Base-by-base conservation (phyloP, 1,140 invertebrate species). In the Drosophila sechellia region DNA sequence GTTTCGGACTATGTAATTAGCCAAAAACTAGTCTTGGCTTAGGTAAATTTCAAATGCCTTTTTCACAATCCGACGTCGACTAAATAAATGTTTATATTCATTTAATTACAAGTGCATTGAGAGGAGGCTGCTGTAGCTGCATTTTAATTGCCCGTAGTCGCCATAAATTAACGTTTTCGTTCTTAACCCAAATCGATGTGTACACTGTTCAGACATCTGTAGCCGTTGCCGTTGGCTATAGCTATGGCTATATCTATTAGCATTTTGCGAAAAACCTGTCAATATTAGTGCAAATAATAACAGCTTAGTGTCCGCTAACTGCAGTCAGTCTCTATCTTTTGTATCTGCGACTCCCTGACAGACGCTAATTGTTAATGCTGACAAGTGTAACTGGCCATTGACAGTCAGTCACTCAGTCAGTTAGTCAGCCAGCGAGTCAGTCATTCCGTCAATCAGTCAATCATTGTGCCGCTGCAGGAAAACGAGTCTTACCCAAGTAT, bases 201-300 rank as follows among this genome's bases (percentile, higher is more conserved):
- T 59, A 46, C 54, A 25, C 37, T 40, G 59, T 40, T n/a, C 40
- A 70, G 65, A 73, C 72, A 85, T 73, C 60, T 60, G 68, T 74
- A 55, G 52, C 58, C 13, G 54, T 43, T 25, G 63, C 42, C 5
- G 37, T 50, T 48, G 49, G 10, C 25, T 5, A n/a, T 48, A 10
- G 3, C 27, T 13, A 8, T 27, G 11, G 43, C 15, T 42, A 4
- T 54, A 25, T 54, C 59, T 86, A 89, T 87, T 87, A 84, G 84
- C 84, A 89, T 89, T 79, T 89, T 89, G 76, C 66, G 63, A 84
- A 89, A 80, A 87, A 87, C 79, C 84, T 89, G 84, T 89, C 84
- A 89, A 89, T 89, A 89, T 89, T 89, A 89, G 84, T 89, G 84
- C 84, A 89, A 89, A 89, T 89, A 89, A 89, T 89, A 84, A 89